Evolutionary conservation across 1,140 invertebrate species (phyloP), one percentile per base, ranked within the genome.

Genomic region (Bombus balteatus): DNA sequence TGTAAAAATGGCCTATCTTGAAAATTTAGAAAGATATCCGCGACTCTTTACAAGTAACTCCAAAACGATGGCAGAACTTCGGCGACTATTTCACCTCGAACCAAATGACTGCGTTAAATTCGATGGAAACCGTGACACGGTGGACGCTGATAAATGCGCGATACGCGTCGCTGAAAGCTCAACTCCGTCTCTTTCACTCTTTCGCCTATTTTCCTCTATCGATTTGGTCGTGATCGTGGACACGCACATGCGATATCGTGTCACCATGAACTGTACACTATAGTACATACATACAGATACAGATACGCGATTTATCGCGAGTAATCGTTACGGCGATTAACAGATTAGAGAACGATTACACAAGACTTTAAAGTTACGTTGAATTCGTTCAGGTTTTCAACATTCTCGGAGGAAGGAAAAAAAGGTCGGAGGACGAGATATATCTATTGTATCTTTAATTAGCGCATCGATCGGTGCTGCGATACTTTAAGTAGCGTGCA

Each of bases 51-150:
- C 47, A 57, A 22, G n/a, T 43, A 62, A n/a, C 28, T 65, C 15
- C 47, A 65, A 71, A 59, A 37, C 65, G 74, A 70, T 43, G 82
- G 37, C 73, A n/a, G 47, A 83, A 71, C n/a, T 78, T 83, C 1
- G 28, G 2, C 47, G 6, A 53, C 47, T 53, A 53, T 53, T 53
- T 22, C 37, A 25, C 12, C 28, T 1, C 10, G 32, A 34, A 41
- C 43, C 47, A 10, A 41, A 43, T 22, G 65, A 32, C 28, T 37
- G 74, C 65, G 74, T 83, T 78, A 78, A 78, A 78, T 83, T 70
- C 74, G 65, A 62, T 78, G 22, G 71, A n/a, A 28, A 53, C 18
- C 5, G 47, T 22, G 47, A 53, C 18, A 18, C 47, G 47, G 8
- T 53, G 47, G 47, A 53, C 39, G n/a, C 39, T 57, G 74, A 70